Percentiles rank a stretch among this genome's conserved stretches.
These are phyloP conservation scores for Hippocampus kuda DNA, from an alignment of 2,797 vertebrate species.

Conservation along the genomic window DNA sequence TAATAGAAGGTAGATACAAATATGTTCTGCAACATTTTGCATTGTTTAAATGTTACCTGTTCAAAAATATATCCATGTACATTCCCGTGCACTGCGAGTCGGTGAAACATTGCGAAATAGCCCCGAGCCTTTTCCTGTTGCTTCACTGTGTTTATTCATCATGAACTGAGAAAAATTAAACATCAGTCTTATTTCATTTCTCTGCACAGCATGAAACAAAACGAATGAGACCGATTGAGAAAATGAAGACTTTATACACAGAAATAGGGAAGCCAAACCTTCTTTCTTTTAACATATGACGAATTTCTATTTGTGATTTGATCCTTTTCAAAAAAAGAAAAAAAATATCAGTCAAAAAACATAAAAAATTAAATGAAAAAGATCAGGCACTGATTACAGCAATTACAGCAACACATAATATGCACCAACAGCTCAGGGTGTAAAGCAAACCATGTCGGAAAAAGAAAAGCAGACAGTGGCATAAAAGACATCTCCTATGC, in stretches of 20 bases:
- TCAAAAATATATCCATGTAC: not conserved
- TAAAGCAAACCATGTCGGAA: slow-evolving; percentile 22
- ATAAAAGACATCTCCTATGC: slow-evolving; percentile 60
- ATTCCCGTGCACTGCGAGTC: not conserved
- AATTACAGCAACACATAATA: not conserved
- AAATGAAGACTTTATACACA: not conserved
- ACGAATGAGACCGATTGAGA: not conserved
- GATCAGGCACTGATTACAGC: not conserved
- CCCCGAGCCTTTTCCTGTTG: slow-evolving; percentile 49
- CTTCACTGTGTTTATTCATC: slow-evolving; percentile 47
- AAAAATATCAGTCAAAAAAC: not conserved
- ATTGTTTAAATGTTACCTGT: not conserved
- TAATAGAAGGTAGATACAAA: not conserved
- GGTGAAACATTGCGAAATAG: slow-evolving; percentile 34
- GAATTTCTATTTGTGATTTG: not conserved
- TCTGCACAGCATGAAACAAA: not conserved
- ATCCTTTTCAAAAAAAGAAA: not conserved
- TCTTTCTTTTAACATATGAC: not conserved
- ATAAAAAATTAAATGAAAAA: not conserved
- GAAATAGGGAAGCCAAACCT: not conserved
- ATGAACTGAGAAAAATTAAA: slow-evolving; percentile 50
- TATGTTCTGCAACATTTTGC: not conserved
- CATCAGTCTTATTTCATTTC: slow-evolving; percentile 8
- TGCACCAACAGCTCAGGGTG: slow-evolving; percentile 3
- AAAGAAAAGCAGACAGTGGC: slow-evolving; percentile 36